phyloP scores from a whole-genome alignment of 2,113 vertebrate genomes.

The Canis aureus region DNA sequence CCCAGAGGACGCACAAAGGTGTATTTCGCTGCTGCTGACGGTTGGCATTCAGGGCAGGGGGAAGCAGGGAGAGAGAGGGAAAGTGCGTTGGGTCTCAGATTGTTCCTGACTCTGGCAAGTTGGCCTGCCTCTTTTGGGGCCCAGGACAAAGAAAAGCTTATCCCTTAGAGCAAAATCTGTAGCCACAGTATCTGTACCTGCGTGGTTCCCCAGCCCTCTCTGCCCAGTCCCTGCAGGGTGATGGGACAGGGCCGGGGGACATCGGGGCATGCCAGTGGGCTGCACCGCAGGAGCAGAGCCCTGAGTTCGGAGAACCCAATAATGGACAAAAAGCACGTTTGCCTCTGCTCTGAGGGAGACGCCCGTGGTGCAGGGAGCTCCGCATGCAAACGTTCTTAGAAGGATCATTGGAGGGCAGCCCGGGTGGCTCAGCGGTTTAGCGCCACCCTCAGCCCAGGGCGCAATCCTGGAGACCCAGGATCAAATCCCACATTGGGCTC shows the following conservation, averaged over 20 bases:
- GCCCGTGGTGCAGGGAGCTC: rapidly evolving
- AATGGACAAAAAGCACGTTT: background rate
- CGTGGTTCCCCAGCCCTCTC: background rate
- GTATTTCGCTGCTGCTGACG: rapidly evolving
- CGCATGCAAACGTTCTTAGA: rapidly evolving
- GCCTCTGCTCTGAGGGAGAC: rapidly evolving
- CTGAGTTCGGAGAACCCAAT: background rate
- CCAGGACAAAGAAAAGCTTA: background rate
- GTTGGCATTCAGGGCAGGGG: rapidly evolving
- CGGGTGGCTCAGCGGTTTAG: no score
- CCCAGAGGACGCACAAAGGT: rapidly evolving
- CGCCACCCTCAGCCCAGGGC: no score
- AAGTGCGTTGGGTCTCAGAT: background rate
- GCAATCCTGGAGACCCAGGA: no score
- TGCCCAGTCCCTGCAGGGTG: background rate
- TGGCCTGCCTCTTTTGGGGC: no score
- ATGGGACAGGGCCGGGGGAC: rapidly evolving
- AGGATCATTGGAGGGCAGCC: background rate
- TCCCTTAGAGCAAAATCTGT: background rate
- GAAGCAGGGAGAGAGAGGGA: background rate
- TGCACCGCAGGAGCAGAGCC: background rate
- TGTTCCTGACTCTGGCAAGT: background rate
- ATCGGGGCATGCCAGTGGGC: rapidly evolving
- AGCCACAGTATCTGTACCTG: background rate
- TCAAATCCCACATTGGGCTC: no score